A percentile compares a stretch with the other conserved stretches of the same genome.
phyloP scores from a whole-genome alignment of 2,797 vertebrate species.

The Holocentrus rufus region DNA sequence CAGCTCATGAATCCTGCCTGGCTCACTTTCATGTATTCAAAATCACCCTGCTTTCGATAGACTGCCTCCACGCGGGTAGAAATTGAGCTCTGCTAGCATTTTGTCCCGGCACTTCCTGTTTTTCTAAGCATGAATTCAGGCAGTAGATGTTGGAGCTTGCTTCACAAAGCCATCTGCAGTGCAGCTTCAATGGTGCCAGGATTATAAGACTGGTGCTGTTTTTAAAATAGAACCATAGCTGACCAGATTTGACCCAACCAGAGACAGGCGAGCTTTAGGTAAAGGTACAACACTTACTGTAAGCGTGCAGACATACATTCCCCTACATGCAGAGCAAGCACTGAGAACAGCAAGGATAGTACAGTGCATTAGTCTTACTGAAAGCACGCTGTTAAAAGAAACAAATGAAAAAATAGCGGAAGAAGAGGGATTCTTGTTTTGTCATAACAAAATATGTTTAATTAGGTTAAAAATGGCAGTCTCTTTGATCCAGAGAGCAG shows the following conservation, averaged over 20 bases:
- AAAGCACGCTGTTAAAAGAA: conserved; percentile 11
- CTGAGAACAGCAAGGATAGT: not conserved
- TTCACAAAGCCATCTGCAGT: conserved; percentile 69
- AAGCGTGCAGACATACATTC: not conserved
- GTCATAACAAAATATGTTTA: conserved; percentile 53
- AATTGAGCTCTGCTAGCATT: conserved; percentile 49
- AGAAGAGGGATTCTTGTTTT: conserved; percentile 31
- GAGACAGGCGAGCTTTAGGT: conserved; percentile 23
- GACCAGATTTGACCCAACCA: conserved; percentile 53
- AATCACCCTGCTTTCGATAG: conserved; percentile 40
- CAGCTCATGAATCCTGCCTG: conserved; percentile 59
- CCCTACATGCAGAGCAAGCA: not conserved
- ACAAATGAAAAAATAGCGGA: conserved; percentile 29
- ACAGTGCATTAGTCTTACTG: not conserved
- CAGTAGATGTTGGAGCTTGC: conserved; percentile 56
- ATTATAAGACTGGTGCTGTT: conserved; percentile 46
- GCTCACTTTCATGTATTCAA: conserved; percentile 51
- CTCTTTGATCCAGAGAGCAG: conserved; percentile 60
- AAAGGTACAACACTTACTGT: conserved; percentile 36
- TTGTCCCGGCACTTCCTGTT: conserved; percentile 56
- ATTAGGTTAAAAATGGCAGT: conserved; percentile 58
- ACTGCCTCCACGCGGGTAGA: conserved; percentile 48
- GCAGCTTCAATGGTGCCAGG: conserved; percentile 59
- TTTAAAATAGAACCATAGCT: conserved; percentile 58
- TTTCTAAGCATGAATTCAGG: conserved; percentile 49